Conservation (phyloP, 2,797 vertebrate genomes). For the Otolemur crassicaudatus region DNA sequence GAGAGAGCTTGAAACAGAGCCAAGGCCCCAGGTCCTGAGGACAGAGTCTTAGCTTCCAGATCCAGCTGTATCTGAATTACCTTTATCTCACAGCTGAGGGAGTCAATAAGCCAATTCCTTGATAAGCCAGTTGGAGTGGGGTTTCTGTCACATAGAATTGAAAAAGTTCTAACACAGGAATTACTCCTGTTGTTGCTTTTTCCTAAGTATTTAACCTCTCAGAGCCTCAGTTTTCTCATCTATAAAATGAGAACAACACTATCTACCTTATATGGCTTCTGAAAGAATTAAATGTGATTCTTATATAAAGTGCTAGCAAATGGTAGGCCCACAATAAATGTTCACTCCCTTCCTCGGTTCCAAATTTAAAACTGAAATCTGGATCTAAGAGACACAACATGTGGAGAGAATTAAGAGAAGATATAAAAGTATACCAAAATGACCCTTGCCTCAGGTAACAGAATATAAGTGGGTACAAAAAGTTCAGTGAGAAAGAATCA, state of each 20-base stretch:
- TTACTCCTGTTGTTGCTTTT: not conserved
- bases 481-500: not conserved
- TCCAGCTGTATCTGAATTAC: not conserved
- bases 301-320: not conserved
- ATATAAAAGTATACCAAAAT: constrained; percentile 40
- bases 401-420: constrained; percentile 12
- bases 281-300: not conserved
- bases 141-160: not conserved
- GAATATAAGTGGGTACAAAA: not conserved
- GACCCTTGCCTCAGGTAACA: constrained; percentile 43
- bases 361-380: constrained; percentile 45
- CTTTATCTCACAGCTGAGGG: not conserved
- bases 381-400: not conserved
- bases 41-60: not conserved
- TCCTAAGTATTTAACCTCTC: not conserved
- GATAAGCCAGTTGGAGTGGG: not conserved
- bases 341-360: not conserved
- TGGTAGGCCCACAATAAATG: not conserved
- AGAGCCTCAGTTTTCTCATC: not conserved
- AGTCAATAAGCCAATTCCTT: not conserved
- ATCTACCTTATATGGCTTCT: not conserved
- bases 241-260: not conserved
- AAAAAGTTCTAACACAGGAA: not conserved
- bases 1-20: not conserved
- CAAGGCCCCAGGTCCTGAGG: not conserved